These are phyloP conservation scores for Odontocerum albicorne DNA, from an alignment of 2,888 invertebrate species.

Conservation along the genomic window DNA sequence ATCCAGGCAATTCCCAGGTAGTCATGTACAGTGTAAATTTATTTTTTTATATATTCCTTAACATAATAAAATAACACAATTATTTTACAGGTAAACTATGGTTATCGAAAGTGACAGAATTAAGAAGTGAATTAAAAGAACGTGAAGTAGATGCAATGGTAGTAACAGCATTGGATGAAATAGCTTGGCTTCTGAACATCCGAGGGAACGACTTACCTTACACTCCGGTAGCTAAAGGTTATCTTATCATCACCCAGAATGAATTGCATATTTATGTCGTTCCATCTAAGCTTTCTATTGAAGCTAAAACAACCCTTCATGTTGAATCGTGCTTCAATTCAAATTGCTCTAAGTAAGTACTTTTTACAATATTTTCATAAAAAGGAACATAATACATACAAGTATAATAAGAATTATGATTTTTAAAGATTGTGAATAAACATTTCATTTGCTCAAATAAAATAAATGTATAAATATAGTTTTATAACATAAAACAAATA, in stretches of 20 bases:
- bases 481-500: too few relatives aligned
- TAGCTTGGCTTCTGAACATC: slow-evolving; percentile 86
- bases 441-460: neutral
- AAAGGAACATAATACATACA: neutral
- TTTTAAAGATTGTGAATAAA: neutral
- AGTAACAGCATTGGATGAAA: slow-evolving; percentile 83
- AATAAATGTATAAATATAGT: neutral
- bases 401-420: neutral
- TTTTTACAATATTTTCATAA: neutral
- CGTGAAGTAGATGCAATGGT: slow-evolving; percentile 76
- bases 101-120: slow-evolving; percentile 71
- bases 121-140: slow-evolving; percentile 64
- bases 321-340: slow-evolving; percentile 62
- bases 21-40: neutral
- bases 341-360: slow-evolving; percentile 64
- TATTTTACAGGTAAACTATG: slow-evolving; percentile 64
- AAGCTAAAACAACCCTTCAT: slow-evolving; percentile 55
- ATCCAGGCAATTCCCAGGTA: neutral
- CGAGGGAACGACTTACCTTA: slow-evolving; percentile 82
- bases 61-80: neutral
- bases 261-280: slow-evolving; percentile 73
- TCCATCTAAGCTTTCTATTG: slow-evolving; percentile 62
- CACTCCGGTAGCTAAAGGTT: slow-evolving; percentile 78
- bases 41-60: neutral
- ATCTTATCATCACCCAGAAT: slow-evolving; percentile 66